Percentiles rank a stretch among this genome's conserved stretches.
Evolutionary conservation across 2,888 invertebrate genomes (phyloP).

Genomic region (Darwinula stevensoni): DNA sequence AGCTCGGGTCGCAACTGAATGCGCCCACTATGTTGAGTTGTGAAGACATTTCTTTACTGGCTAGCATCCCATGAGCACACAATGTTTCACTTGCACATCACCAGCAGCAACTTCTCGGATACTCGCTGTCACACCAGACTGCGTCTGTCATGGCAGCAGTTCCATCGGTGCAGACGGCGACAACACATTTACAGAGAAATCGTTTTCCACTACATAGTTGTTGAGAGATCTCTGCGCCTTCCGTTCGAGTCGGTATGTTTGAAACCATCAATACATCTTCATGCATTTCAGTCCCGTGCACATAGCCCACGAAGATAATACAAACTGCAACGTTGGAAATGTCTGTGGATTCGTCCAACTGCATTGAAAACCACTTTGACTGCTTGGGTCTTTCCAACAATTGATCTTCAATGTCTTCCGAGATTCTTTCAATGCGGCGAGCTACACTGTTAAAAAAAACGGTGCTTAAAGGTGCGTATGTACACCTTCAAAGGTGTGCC

Average conservation of each 20-base stretch:
- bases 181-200: slow-evolving; percentile 10
- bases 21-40: too few species aligned
- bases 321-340: slow-evolving; percentile 6
- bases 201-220: slow-evolving; percentile 9
- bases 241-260: slow-evolving; percentile 10
- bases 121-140: slow-evolving; percentile 8
- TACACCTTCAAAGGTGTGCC: too few species aligned
- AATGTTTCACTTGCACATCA: slow-evolving; percentile 5
- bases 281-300: slow-evolving; percentile 6
- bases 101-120: not conserved
- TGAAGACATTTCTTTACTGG: slow-evolving; percentile 7
- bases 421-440: slow-evolving; percentile 5
- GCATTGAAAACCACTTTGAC: slow-evolving; percentile 5
- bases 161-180: too few species aligned
- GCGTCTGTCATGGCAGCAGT: slow-evolving; percentile 10
- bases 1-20: too few species aligned
- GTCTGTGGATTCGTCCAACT: slow-evolving; percentile 8
- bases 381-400: not conserved
- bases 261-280: slow-evolving; percentile 11
- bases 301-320: slow-evolving; percentile 7
- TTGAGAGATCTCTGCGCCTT: slow-evolving; percentile 10
- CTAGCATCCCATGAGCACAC: slow-evolving; percentile 7
- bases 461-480: too few species aligned
- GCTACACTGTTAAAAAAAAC: too few species aligned
- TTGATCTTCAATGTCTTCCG: slow-evolving; percentile 6